Evolutionary conservation across 2,888 invertebrate genomes (phyloP), one percentile per base, ranked within the genome.

Genomic region (Brachyptera risi): DNA sequence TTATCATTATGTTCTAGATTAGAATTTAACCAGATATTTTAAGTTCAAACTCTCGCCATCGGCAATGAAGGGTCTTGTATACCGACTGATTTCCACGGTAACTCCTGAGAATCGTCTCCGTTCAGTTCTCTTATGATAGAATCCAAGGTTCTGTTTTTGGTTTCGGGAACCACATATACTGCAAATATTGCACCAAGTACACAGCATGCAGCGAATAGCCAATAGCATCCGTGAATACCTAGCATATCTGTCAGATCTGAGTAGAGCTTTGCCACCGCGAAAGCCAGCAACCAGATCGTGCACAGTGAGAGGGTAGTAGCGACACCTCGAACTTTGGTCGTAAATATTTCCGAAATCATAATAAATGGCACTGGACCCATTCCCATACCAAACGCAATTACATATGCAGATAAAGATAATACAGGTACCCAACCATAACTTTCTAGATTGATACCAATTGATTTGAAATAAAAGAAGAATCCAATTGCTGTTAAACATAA

Each of bases 101-200:
- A 19, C 11, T 44, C 19, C 9, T 59, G 9, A 3, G 21, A 40
- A 3, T 51, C 17, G 19, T 38, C 40, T 13, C 59, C 49, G 21
- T 51, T 58, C 21, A 63, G 58, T 44, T 60, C 60, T 26, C 73
- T 71, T 60, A 79, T 74, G 5, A 80, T 79, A 56, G 76, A 72
- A 15, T 72, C 71, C 37, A 73, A 69, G 56, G 71, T 73, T 66
- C 74, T 75, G 19, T 76, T 76, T 66, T 73, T 76, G 0, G 78
- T 79, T 67, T 79, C 79, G 0, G 78, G 78, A 27, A 79, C 68
- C 37, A 73, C 75, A 13, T 74, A 63, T 37, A 74, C 66, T 54
- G 72, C 69, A 37, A 73, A 71, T 59, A 74, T 31, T 4, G 71
- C 68, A 0, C 75, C 73, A 1, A 72, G 47, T 21, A 75, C 56